Evolutionary conservation across 2,888 invertebrate genomes (phyloP), one percentile per base, ranked within the genome.

Genomic region (Galeruca laticollis): DNA sequence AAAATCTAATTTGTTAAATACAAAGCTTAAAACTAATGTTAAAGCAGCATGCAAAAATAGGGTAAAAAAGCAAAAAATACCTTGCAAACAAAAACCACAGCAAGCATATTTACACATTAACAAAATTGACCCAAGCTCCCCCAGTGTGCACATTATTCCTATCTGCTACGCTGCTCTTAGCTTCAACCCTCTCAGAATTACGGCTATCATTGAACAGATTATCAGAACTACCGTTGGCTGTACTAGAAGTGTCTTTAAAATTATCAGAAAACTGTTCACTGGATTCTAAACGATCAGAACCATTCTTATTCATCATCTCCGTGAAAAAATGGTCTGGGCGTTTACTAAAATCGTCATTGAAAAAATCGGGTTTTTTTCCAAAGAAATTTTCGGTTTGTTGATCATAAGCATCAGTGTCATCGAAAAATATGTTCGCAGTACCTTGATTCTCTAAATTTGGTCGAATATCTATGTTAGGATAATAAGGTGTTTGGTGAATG

Each of bases 121-220:
- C 84, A 84, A 86, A 86, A 83, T 84, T 83, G 82, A 86, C 86
- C 86, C 86, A 86, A 83, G 83, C 82, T 79, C 80, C 82, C 76
- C 78, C 77, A 71, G 72, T 76, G 64, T 73, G 72, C 63, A 74
- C 73, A 69, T 74, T 73, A 70, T 68, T 73, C 74, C 63, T 74
- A 69, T 76, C 70, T 52, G 71, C 75, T 70, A 73, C 64, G 52
- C 63, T 67, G 61, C 54, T 62, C 68, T 56, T 65, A 65, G 60
- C 66, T 54, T 71, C 74, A 64, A 56, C 69, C 62, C 72, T 70
- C 69, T 69, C 74, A 60, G 67, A 68, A 60, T 54, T 69, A 61
- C 1, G 26, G 8, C 11, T 33, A 10, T 60, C 69, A 49, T 69
- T 67, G 51, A 68, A 73, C 66, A 73, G 69, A 73, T 71, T 75